Conservation (phyloP, 2,888 invertebrate species). For the Drosophila pullipes region DNA sequence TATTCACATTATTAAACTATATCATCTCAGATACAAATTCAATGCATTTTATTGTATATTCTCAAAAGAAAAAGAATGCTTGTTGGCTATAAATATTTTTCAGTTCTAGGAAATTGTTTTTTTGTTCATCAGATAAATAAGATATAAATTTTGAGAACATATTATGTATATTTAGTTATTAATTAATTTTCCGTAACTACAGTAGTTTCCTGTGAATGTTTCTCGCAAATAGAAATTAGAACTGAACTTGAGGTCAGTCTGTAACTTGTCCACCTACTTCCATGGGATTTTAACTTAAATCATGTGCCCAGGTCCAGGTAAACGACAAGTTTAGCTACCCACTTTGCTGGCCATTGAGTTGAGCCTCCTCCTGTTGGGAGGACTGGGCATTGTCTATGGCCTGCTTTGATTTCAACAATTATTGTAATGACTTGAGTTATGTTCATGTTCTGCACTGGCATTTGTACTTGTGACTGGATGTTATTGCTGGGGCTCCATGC, state of each 20-base stretch:
- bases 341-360: conserved; percentile 4
- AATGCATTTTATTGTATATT: background rate
- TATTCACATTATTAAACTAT: background rate
- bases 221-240: background rate
- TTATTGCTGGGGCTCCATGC: conserved; percentile 17
- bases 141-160: no score
- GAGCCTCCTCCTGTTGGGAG: conserved; percentile 3
- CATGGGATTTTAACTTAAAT: conserved; percentile 7
- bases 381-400: conserved; percentile 27
- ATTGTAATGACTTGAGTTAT: conserved; percentile 72
- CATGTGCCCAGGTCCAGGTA: conserved; percentile 9
- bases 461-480: conserved; percentile 41
- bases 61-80: background rate
- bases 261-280: background rate
- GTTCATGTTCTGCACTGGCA: conserved; percentile 45
- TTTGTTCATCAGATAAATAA: background rate
- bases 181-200: background rate
- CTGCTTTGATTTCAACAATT: conserved; percentile 63
- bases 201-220: background rate
- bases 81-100: background rate
- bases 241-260: conserved; percentile 6
- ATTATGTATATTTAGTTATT: background rate
- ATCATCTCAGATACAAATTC: background rate
- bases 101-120: background rate
- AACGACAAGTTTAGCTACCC: conserved; percentile 5